Evolutionary conservation across 1,140 invertebrate species (phyloP).

Genomic region (Trichonephila clavata): DNA sequence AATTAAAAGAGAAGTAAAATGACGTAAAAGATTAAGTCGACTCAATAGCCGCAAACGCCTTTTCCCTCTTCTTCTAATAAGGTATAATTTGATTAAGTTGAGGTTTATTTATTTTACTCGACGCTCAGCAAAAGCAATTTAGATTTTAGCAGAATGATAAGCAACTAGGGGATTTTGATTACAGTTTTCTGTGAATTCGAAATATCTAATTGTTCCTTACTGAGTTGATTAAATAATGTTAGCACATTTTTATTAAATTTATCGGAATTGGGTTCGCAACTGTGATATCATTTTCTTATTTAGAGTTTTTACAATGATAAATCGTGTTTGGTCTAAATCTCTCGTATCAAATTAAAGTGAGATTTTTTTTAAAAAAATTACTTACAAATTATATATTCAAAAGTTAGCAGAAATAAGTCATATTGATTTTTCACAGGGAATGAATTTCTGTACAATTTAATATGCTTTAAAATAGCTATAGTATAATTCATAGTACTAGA

Average conservation of each 20-base stretch:
- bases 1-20: slow-evolving; percentile 16
- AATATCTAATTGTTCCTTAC: slow-evolving; percentile 16
- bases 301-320: not conserved
- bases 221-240: slow-evolving; percentile 25
- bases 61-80: slow-evolving; percentile 11
- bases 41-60: slow-evolving; percentile 27
- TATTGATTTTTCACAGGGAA: too few species aligned
- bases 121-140: slow-evolving; percentile 34
- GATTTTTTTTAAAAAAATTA: too few species aligned
- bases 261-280: not conserved
- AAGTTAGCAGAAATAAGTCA: too few species aligned
- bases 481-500: too few species aligned
- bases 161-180: slow-evolving; percentile 10
- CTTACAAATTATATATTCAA: too few species aligned
- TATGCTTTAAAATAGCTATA: too few species aligned
- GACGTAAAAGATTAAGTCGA: slow-evolving; percentile 32
- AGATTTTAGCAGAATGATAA: slow-evolving; percentile 15
- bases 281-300: not conserved
- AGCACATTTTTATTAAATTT: slow-evolving; percentile 38
- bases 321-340: not conserved
- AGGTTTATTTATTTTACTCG: slow-evolving; percentile 34
- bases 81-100: slow-evolving; percentile 36
- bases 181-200: slow-evolving; percentile 25
- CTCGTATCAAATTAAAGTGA: not conserved
- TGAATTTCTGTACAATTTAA: too few species aligned